These are phyloP conservation scores for Galendromus occidentalis DNA, from an alignment of 1,140 invertebrate species.

Conservation along the genomic window DNA sequence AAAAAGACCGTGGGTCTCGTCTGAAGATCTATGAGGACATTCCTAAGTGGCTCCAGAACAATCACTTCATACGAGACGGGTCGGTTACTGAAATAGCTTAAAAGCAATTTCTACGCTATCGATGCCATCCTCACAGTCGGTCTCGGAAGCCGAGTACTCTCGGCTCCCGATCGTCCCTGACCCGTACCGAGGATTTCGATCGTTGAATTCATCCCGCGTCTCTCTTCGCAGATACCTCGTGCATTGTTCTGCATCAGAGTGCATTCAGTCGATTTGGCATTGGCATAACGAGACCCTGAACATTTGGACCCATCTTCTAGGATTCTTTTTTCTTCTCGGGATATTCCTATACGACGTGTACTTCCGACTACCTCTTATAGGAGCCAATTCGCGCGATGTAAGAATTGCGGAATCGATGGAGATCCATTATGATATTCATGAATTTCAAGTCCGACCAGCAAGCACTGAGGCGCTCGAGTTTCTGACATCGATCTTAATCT, in stretches of 20 bases:
- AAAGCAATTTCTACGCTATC: too few species aligned
- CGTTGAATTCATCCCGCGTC: too few species aligned
- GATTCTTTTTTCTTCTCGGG: slow-evolving; percentile 64
- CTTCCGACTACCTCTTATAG: slow-evolving; percentile 29
- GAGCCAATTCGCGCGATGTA: slow-evolving; percentile 19
- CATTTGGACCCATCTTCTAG: slow-evolving; percentile 86
- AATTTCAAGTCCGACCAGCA: not conserved
- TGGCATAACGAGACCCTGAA: slow-evolving; percentile 95
- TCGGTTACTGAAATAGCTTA: too few species aligned
- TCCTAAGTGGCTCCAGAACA: not conserved
- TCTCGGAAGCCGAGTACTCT: too few species aligned
- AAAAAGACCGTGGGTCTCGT: not conserved
- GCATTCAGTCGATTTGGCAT: slow-evolving; percentile 55
- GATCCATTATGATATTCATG: not conserved
- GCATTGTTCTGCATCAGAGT: not conserved
- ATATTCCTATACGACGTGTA: slow-evolving; percentile 60
- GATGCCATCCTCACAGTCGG: too few species aligned
- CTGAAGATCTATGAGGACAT: not conserved
- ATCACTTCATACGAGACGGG: slow-evolving; percentile 5
- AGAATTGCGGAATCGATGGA: not conserved
- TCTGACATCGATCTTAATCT: not conserved
- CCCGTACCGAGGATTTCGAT: too few species aligned
- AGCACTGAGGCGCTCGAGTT: too few species aligned
- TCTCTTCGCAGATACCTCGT: slow-evolving; percentile 1
- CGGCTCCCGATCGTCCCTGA: too few species aligned